Evolutionary conservation across 30 jellyfish, hydroid and myxozoan species (phyloP), one percentile per base, ranked within the genome.

Genomic region (Turritopsis dohrnii): DNA sequence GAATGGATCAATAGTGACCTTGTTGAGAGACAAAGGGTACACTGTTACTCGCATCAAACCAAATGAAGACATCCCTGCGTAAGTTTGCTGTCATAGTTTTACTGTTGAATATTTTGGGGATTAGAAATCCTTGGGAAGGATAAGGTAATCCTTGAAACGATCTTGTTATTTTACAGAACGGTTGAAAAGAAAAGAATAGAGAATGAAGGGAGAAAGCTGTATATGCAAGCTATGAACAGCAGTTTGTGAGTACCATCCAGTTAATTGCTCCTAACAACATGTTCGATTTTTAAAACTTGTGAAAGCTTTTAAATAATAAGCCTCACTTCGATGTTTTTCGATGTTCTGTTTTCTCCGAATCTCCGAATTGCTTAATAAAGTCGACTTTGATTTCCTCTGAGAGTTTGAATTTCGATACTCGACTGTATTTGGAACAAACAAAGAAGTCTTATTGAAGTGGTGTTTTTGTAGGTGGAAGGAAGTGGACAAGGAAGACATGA

Each of bases 31-130:
- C 31, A 84, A 84, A 84, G 90, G 90, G 1, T 84, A 71, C 83
- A 71, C 52, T 1, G 88, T 84, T 28, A 53, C 81, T 28, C 90
- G 73, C 24, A 72, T 84, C 7, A 53, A 72, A 22, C 88, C 90
- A 28, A 89, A 72, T 31, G 90, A 72, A 72, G 81, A 26, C 18
- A 21, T 84, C 18, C 90, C 90, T 8, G 89, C 85, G 90, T 84
- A 74, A 84, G 90, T 65, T 26, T 52, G 60, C 29, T 69, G 19
- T 60, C n/a, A n/a, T n/a, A n/a, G n/a, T n/a, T n/a, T n/a, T n/a
- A n/a, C n/a, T n/a, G n/a, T n/a, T n/a, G n/a, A 60, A 60, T 60
- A 60, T 18, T 0, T 18, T 18, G 21, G 21, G 21, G 0, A 60
- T 18, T 0, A 60, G 21, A 0, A 60, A 21, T 60, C 0, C 19